phyloP scores from a whole-genome alignment of 2,113 vertebrate species.

The Castor canadensis region DNA sequence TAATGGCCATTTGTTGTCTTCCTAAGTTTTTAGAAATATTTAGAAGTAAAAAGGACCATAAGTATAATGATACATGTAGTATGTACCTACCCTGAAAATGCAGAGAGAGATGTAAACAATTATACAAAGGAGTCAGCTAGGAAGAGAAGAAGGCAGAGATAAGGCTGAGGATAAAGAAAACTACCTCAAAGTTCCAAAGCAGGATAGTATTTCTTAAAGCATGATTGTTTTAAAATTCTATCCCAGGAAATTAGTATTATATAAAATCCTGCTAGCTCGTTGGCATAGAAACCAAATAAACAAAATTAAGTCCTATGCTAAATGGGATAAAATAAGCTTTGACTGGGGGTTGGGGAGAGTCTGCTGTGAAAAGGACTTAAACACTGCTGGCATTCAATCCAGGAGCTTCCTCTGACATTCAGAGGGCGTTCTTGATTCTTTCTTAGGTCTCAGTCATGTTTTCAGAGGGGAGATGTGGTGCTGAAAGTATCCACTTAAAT shows the following conservation, averaged over 20 bases:
- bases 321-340: constrained; percentile 37
- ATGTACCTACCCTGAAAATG: background rate
- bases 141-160: background rate
- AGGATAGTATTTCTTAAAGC: background rate
- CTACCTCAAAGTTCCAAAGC: background rate
- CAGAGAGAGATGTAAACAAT: background rate
- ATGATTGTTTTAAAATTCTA: background rate
- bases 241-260: background rate
- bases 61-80: background rate
- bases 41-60: constrained; percentile 11
- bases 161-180: background rate
- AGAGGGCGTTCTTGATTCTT: background rate
- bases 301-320: constrained; percentile 46
- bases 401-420: background rate
- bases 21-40: background rate
- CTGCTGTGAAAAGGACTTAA: background rate
- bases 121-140: background rate
- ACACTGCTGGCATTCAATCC: background rate
- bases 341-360: background rate
- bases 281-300: constrained; percentile 58
- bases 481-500: background rate
- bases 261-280: background rate
- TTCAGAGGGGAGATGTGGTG: background rate
- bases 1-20: background rate
- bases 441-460: background rate